Evolutionary conservation across 92 coral and sea anemone genomes (phyloP), one percentile per base, ranked within the genome.

Genomic region (Epizoanthus ramosus): DNA sequence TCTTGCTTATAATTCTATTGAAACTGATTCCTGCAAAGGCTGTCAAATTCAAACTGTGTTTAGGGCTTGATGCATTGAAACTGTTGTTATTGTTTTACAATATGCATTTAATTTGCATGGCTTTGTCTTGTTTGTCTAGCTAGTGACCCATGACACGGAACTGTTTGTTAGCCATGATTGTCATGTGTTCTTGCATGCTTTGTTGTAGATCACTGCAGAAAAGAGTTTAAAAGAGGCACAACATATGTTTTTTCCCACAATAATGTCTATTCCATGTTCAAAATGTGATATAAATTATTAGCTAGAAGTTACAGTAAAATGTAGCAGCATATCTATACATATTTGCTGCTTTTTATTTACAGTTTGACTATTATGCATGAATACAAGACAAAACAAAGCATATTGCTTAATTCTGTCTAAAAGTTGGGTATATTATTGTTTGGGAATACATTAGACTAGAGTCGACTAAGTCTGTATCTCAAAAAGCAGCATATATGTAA

Each of bases 291-390:
- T 8, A 58, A 59, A 56, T 57, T 33, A 8, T 17, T 24, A 7
- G 43, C 56, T 76, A 58, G 81, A 28, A 37, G 64, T 58, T 39
- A 18, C 19, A 31, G 37, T 57, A 16, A 75, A 33, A 28, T 33
- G 18, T 47, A 18, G 57, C 24, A 31, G 66, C 18, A 17, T 16
- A 5, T n/a, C 12, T 35, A 6, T n/a, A 61, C 71, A 61, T 8
- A 47, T 39, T 22, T 77, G 71, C 82, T 77, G 65, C 71, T 77
- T 77, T 77, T 63, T 77, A 24, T 50, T 61, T 22, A 77, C 66
- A 9, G 8, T 52, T 22, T 13, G 28, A 19, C 24, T 77, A 60
- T 13, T 39, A 33, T 9, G 41, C 15, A 25, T 23, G 70, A 60
- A 21, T 4, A 15, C 15, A 9, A 43, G 47, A 59, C 31, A 63